phyloP scores from a whole-genome alignment of 1,140 invertebrate genomes.

The Ceratoteleas bidentatus region DNA sequence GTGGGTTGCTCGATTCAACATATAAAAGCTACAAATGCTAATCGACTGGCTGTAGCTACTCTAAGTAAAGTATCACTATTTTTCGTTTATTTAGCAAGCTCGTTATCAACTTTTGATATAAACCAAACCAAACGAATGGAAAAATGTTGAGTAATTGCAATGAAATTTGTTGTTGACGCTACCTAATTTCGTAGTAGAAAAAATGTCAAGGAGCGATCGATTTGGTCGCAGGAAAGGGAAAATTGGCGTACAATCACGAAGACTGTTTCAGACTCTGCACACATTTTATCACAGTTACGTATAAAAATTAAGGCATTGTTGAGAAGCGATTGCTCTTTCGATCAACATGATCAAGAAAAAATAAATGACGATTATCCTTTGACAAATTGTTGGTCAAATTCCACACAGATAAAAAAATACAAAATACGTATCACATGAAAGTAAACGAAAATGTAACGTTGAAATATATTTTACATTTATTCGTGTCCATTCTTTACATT shows the following conservation, averaged over 20 bases:
- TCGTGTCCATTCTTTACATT: not conserved
- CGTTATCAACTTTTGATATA: not conserved
- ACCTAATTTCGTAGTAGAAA: not conserved
- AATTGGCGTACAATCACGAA: constrained; percentile 50
- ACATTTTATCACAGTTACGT: constrained; percentile 56
- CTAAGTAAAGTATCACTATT: constrained; percentile 11
- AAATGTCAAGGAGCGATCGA: not conserved
- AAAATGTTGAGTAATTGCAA: not conserved
- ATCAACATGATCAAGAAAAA: constrained; percentile 8
- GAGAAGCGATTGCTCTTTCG: constrained; percentile 46
- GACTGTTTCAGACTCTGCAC: constrained; percentile 45
- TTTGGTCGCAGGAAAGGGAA: constrained; percentile 4
- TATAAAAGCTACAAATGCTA: constrained; percentile 24
- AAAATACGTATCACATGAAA: too few species aligned
- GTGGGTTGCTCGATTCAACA: constrained; percentile 71
- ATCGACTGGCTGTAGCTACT: constrained; percentile 23
- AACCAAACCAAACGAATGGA: too few species aligned
- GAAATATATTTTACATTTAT: too few species aligned
- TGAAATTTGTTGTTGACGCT: not conserved
- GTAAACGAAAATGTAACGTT: too few species aligned
- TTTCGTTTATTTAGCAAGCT: not conserved
- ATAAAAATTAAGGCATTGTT: constrained; percentile 59
- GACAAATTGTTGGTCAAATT: constrained; percentile 4
- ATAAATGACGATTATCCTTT: constrained; percentile 23
- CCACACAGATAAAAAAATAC: too few species aligned